These are phyloP conservation scores for Lasaia peninsularis DNA, from an alignment of 1,140 invertebrate genomes.

Conservation along the genomic window DNA sequence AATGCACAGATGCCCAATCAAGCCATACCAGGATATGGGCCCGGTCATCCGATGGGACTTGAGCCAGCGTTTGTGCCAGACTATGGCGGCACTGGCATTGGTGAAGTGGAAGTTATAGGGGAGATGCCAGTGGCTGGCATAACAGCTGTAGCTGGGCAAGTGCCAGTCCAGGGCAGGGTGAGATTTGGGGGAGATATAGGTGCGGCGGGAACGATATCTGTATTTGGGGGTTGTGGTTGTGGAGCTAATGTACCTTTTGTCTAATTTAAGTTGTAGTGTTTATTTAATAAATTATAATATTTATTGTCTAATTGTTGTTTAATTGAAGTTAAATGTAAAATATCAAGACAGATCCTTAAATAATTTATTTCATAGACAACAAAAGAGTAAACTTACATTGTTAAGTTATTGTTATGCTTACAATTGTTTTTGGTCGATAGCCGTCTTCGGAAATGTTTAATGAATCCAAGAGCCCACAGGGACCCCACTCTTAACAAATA, in stretches of 20 bases:
- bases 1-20: neutral
- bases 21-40: conserved; percentile 5
- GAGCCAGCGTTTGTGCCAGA: neutral
- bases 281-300: neutral
- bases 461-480: too few relatives aligned
- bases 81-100: conserved; percentile 41
- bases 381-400: too few relatives aligned
- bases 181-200: conserved; percentile 36
- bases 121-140: conserved; percentile 47
- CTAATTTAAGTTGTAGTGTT: conserved; percentile 6
- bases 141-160: conserved; percentile 36
- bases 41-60: neutral
- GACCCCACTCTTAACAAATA: too few relatives aligned
- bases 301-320: neutral
- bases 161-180: conserved; percentile 43
- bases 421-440: too few relatives aligned
- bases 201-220: conserved; percentile 36
- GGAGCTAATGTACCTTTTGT: conserved; percentile 28
- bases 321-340: too few relatives aligned
- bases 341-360: too few relatives aligned
- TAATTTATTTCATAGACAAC: too few relatives aligned
- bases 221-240: conserved; percentile 37
- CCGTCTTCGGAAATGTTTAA: too few relatives aligned
- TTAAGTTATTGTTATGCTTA: too few relatives aligned
- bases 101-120: conserved; percentile 39